Base-by-base conservation (phyloP, 2,113 vertebrate species). In the Malaclemys terrapin region DNA sequence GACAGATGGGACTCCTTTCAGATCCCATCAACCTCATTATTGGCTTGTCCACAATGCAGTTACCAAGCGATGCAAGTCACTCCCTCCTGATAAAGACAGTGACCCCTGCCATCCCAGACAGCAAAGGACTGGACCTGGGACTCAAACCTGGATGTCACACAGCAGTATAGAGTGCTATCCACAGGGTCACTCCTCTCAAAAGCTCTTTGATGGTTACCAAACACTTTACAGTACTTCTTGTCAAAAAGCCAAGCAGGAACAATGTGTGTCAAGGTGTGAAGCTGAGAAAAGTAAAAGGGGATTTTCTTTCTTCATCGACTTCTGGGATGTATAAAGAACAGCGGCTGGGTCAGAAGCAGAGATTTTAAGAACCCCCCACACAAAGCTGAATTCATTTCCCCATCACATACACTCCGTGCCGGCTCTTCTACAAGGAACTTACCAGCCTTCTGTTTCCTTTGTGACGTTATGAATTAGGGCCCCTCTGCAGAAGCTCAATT, bases 381-480 rank as follows among this genome's bases (percentile, higher is more conserved):
- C 84, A 88, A 93, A 94, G 80, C n/a, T 91, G 52, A 78, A 20
- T 91, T 84, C 80, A 90, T 88, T 2, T 17, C 89, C 89, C 10
- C 69, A 38, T 69, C 22, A 47, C 72, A 89, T 35, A 50, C 95
- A 91, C 49, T 35, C 59, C 85, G 38, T 31, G 94, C 35, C 90
- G 92, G 84, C 85, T 93, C 62, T 90, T 82, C 80, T 69, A 78
- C 4, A 53, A 87, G 75, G 84, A 94, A 76, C 99, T 99, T 98
- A 99, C 99, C 99, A 99, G 97, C 99, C 99, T 50, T 98, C 98
- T 1, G 96, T 98, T 89, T 99, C 98, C 96, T 99, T 99, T 85
- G 97, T 98, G 57, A 99, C 99, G 20, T 99, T 99, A 98, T 99
- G 98, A 97, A 99, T 99, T 96, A 99, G 94, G 93, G 99, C 99